These are phyloP conservation scores for Trachelus stipa DNA, from an alignment of 2,888 invertebrate species.

Conservation along the genomic window DNA sequence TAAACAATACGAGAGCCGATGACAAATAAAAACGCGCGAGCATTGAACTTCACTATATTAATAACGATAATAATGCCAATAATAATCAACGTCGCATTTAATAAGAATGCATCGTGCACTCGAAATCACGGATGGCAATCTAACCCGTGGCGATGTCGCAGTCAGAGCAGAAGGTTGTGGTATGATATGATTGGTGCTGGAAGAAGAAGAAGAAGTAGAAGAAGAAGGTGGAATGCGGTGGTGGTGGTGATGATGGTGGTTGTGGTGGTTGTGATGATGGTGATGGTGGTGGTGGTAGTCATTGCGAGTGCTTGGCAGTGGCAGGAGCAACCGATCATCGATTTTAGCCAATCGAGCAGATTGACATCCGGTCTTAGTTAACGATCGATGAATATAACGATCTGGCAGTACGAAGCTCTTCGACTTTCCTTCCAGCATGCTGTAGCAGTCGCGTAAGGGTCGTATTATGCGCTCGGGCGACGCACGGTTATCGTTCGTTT, in stretches of 20 bases:
- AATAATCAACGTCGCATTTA: neutral
- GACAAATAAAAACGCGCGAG: neutral
- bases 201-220: slow-evolving; percentile 61
- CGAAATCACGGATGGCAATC: slow-evolving; percentile 49
- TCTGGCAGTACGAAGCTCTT: slow-evolving; percentile 57
- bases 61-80: neutral
- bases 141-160: slow-evolving; percentile 56
- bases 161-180: slow-evolving; percentile 38
- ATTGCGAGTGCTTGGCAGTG: slow-evolving; percentile 38
- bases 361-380: neutral
- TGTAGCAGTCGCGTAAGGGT: slow-evolving; percentile 33
- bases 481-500: neutral
- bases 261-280: slow-evolving; percentile 28
- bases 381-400: slow-evolving; percentile 27
- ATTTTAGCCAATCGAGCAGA: neutral
- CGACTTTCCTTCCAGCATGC: slow-evolving; percentile 54
- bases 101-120: slow-evolving; percentile 38
- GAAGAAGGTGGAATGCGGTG: slow-evolving; percentile 49
- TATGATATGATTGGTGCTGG: slow-evolving; percentile 61
- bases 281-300: slow-evolving; percentile 31
- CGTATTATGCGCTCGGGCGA: slow-evolving; percentile 42
- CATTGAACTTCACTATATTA: neutral
- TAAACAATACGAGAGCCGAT: neutral
- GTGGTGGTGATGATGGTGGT: slow-evolving; percentile 23
- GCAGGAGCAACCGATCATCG: slow-evolving; percentile 35